These are phyloP conservation scores for Enteromius viviparus DNA, from an alignment of 2,797 vertebrate genomes.

Conservation along the genomic window DNA sequence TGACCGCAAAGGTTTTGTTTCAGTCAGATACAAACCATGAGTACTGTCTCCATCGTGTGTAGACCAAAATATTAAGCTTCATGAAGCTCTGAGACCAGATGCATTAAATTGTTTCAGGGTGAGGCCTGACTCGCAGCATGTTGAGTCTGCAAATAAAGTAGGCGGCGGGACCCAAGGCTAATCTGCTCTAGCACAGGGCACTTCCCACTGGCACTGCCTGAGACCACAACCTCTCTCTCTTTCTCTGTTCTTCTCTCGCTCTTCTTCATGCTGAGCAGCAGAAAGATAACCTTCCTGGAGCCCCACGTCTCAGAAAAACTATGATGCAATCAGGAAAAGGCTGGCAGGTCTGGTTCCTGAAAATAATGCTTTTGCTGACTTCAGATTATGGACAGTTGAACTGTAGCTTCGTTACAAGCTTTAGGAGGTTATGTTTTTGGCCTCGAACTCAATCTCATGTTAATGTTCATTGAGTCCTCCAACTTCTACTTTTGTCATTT, in stretches of 20 bases:
- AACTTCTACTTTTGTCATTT: background rate
- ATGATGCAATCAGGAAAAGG: conserved; percentile 5
- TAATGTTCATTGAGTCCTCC: too few relatives aligned
- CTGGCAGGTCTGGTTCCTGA: conserved; percentile 1
- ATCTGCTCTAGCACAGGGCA: background rate
- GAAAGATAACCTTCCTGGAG: conserved; percentile 19
- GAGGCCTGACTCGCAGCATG: conserved; percentile 4
- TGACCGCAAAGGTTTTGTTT: conserved; percentile 6
- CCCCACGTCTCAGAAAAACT: background rate
- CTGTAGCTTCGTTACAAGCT: background rate
- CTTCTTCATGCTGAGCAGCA: background rate
- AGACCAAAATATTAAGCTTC: conserved; percentile 6
- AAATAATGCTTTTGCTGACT: background rate
- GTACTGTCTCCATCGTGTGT: background rate
- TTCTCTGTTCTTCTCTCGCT: background rate
- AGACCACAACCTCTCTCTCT: background rate
- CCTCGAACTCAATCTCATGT: background rate
- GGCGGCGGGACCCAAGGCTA: background rate
- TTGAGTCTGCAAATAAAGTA: conserved; percentile 33
- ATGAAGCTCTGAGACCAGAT: background rate
- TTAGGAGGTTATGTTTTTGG: background rate
- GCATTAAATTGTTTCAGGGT: background rate
- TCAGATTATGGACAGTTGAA: background rate
- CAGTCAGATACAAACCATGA: background rate
- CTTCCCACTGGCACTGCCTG: background rate